Percentiles rank a stretch among this genome's conserved stretches.
These are phyloP conservation scores for Leptinotarsa lineolata DNA, from an alignment of 1,140 invertebrate genomes.

Conservation along the genomic window DNA sequence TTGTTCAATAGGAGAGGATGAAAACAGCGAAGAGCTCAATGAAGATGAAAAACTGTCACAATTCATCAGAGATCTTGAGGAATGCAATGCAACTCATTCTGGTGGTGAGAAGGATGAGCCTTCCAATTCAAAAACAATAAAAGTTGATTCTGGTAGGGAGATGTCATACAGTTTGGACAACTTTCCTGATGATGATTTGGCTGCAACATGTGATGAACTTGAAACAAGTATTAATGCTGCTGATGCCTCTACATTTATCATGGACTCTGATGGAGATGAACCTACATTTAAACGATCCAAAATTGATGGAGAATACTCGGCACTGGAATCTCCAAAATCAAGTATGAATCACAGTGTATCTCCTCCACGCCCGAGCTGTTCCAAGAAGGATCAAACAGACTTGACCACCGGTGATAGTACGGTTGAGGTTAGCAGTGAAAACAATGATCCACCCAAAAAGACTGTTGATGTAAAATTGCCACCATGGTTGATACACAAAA, in stretches of 20 bases:
- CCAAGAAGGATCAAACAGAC: background rate
- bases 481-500: background rate
- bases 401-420: background rate
- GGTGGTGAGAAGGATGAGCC: background rate
- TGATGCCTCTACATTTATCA: background rate
- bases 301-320: background rate
- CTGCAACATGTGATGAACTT: conserved; percentile 30
- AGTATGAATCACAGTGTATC: background rate
- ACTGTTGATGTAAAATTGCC: conserved; percentile 7
- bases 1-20: background rate
- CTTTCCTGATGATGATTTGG: conserved; percentile 19
- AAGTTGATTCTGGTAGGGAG: background rate
- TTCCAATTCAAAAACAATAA: background rate
- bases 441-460: background rate
- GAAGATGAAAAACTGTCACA: conserved; percentile 9
- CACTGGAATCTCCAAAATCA: too few species aligned
- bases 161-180: background rate
- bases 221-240: conserved; percentile 9
- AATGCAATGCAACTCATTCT: conserved; percentile 13
- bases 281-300: conserved; percentile 1
- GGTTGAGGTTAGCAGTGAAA: background rate
- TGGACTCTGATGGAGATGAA: conserved; percentile 16
- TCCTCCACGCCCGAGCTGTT: conserved; percentile 13
- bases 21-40: conserved; percentile 21
- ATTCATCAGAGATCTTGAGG: conserved; percentile 10